phyloP scores from a whole-genome alignment of 2,888 invertebrate genomes.

The Antheraea yamamai region DNA sequence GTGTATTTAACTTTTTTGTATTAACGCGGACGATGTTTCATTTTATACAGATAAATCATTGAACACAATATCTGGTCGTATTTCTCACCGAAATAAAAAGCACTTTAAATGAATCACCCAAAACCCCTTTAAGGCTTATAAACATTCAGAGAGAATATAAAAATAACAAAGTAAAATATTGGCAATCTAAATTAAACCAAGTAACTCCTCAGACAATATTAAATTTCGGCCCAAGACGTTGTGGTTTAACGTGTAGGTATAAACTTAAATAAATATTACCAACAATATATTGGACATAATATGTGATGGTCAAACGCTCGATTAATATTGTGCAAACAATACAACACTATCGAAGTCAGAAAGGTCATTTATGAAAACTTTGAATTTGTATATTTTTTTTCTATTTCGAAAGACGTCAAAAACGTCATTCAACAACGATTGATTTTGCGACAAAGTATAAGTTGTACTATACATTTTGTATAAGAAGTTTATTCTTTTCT shows the following conservation, averaged over 20 bases:
- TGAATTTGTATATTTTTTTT: neutral
- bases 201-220: neutral
- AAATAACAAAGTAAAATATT: no score
- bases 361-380: neutral
- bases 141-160: no score
- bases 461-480: neutral
- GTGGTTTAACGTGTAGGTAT: neutral
- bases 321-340: neutral
- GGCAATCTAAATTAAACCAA: neutral
- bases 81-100: no score
- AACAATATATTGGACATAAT: neutral
- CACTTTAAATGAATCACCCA: no score
- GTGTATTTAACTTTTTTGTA: no score
- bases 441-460: neutral
- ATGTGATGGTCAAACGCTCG: neutral
- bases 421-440: neutral
- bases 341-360: neutral
- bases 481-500: no score
- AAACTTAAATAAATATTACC: neutral
- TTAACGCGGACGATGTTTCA: no score
- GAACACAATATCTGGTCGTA: no score
- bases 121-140: neutral
- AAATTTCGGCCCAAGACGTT: neutral
- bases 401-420: neutral
- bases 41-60: no score